These are phyloP conservation scores for Apostichopus parvimensis DNA, from an alignment of 35 echinoderm and acorn worm genomes.

Conservation along the genomic window DNA sequence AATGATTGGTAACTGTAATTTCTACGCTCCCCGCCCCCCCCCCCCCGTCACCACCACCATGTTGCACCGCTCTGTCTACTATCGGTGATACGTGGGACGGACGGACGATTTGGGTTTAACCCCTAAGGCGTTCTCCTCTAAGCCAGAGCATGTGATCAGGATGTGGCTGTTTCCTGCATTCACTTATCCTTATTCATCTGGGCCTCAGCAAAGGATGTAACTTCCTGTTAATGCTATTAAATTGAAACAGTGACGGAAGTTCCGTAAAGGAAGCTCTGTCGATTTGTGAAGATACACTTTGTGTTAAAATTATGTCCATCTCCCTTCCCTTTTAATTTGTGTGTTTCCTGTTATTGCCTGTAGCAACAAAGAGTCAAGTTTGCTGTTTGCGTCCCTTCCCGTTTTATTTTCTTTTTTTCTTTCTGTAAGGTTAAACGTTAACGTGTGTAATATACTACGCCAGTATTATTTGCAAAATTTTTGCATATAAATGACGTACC, in stretches of 20 bases:
- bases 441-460: no score
- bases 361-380: no score
- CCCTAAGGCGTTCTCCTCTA: not conserved
- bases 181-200: not conserved
- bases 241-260: slow-evolving; percentile 17
- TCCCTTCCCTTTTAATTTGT: slow-evolving; percentile 33
- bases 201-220: slow-evolving; percentile 6
- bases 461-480: no score
- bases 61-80: no score
- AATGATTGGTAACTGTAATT: no score
- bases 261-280: slow-evolving; percentile 26
- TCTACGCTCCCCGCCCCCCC: no score
- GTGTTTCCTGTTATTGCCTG: slow-evolving; percentile 37
- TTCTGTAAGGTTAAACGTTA: no score
- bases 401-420: no score
- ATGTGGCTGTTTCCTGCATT: not conserved
- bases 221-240: slow-evolving; percentile 38
- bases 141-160: not conserved
- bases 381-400: no score
- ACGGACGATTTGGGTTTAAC: not conserved
- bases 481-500: no score
- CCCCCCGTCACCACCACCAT: no score
- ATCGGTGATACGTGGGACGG: not conserved
- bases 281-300: slow-evolving; percentile 16
- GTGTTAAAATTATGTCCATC: slow-evolving; percentile 24